phyloP scores from a whole-genome alignment of 1,140 invertebrate species.

The Thereuonema tuberculata region DNA sequence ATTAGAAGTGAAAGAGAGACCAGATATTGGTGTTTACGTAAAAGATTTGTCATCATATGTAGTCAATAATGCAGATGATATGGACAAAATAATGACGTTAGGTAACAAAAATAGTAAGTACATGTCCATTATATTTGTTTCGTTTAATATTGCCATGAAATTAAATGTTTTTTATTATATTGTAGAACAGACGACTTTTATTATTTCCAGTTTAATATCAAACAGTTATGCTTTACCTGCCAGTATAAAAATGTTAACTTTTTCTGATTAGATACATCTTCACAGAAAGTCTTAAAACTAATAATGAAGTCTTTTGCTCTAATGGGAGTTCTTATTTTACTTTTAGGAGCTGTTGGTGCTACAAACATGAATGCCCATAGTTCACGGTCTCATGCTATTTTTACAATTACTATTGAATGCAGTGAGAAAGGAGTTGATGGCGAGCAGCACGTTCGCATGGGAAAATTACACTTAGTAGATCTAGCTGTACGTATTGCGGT shows the following conservation, averaged over 20 bases:
- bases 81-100: slow-evolving; percentile 59
- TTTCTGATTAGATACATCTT: no score
- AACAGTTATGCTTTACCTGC: no score
- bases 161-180: no score
- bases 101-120: slow-evolving; percentile 65
- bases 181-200: no score
- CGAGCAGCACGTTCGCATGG: slow-evolving; percentile 50
- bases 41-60: slow-evolving; percentile 61
- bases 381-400: slow-evolving; percentile 75
- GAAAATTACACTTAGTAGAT: slow-evolving; percentile 71
- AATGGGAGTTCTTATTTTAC: no score
- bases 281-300: no score
- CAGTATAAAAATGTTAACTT: no score
- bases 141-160: not conserved
- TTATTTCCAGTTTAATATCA: no score
- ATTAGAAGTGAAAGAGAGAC: slow-evolving; percentile 55
- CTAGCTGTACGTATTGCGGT: slow-evolving; percentile 43
- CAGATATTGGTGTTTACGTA: slow-evolving; percentile 67
- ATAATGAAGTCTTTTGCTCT: no score
- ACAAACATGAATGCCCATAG: slow-evolving; percentile 80
- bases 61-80: slow-evolving; percentile 68
- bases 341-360: slow-evolving; percentile 47
- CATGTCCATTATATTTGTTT: no score
- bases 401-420: slow-evolving; percentile 72
- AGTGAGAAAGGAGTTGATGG: slow-evolving; percentile 47